Conservation (phyloP, 2,888 invertebrate genomes). For the Teinopalpus imperialis region DNA sequence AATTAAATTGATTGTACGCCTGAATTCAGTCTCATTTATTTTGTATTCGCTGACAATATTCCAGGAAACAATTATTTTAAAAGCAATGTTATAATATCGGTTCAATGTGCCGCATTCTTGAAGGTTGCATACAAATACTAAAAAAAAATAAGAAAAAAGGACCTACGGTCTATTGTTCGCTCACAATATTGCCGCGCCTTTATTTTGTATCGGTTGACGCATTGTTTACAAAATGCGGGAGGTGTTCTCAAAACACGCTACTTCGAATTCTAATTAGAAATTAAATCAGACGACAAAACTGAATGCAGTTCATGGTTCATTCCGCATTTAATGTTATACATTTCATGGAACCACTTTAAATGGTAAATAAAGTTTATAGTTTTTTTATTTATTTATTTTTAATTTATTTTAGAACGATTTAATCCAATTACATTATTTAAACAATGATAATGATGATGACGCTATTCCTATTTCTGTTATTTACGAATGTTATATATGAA, state of each 20-base stretch:
- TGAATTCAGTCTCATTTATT: too few relatives aligned
- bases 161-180: slow-evolving; percentile 45
- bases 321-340: slow-evolving; percentile 9
- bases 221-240: slow-evolving; percentile 35
- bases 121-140: slow-evolving; percentile 48
- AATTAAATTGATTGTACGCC: too few relatives aligned
- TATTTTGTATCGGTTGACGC: slow-evolving; percentile 45
- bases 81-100: slow-evolving; percentile 28
- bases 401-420: too few relatives aligned
- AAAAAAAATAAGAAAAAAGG: slow-evolving; percentile 42
- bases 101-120: slow-evolving; percentile 32
- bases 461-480: too few relatives aligned
- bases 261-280: slow-evolving; percentile 44
- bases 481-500: too few relatives aligned
- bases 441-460: too few relatives aligned
- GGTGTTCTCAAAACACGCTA: slow-evolving; percentile 30
- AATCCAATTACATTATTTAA: too few relatives aligned
- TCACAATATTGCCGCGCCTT: slow-evolving; percentile 38
- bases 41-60: not conserved
- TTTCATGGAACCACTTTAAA: not conserved
- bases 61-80: slow-evolving; percentile 19
- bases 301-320: slow-evolving; percentile 19
- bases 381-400: too few relatives aligned
- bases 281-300: slow-evolving; percentile 25
- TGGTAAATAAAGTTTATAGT: not conserved